phyloP scores from a whole-genome alignment of 2,888 invertebrate genomes.

The Achlya flavicornis region DNA sequence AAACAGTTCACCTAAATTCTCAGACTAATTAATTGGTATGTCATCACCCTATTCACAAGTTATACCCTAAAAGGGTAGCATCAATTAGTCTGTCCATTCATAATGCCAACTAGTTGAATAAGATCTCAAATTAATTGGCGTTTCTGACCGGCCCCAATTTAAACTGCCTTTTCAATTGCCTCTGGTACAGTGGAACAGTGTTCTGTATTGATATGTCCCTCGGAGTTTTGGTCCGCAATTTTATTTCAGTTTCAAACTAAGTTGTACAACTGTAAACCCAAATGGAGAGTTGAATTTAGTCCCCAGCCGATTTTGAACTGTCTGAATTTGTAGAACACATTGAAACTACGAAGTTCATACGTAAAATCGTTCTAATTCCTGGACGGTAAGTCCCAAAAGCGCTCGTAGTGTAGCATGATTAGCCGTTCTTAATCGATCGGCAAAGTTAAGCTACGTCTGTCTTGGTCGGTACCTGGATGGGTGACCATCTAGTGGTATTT shows the following conservation, averaged over 20 bases:
- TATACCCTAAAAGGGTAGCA: slow-evolving; percentile 9
- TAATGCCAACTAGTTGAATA: slow-evolving; percentile 17
- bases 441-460: no score
- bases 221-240: background rate
- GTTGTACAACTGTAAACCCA: background rate
- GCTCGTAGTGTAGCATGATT: no score
- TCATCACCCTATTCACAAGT: slow-evolving; percentile 9
- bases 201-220: slow-evolving; percentile 1
- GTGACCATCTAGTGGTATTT: no score
- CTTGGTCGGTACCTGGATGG: no score
- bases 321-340: background rate
- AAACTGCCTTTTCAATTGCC: slow-evolving; percentile 23
- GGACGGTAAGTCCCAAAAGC: no score
- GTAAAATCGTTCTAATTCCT: background rate
- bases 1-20: background rate
- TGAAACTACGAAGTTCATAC: background rate
- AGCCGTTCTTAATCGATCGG: no score
- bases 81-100: slow-evolving; percentile 14
- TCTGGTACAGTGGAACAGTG: background rate
- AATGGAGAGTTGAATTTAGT: background rate
- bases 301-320: background rate
- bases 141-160: slow-evolving; percentile 18
- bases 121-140: slow-evolving; percentile 19
- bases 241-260: background rate
- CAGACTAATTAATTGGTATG: slow-evolving; percentile 10